Percentiles rank a stretch among this genome's conserved stretches.
These are phyloP conservation scores for Harpalus rubripes DNA, from an alignment of 2,888 invertebrate genomes.

Conservation along the genomic window DNA sequence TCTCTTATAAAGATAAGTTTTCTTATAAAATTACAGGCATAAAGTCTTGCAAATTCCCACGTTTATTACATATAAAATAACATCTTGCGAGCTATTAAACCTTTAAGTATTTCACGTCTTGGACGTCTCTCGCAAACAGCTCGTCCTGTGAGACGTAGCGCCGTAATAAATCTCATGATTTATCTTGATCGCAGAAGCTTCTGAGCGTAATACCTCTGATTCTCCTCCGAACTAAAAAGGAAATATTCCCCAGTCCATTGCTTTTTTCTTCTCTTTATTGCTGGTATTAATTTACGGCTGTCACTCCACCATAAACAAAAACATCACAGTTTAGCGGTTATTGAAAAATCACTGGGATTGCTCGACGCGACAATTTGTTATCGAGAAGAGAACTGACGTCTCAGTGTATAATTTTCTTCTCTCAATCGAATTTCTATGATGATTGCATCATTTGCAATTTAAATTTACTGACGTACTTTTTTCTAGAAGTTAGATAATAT, in stretches of 20 bases:
- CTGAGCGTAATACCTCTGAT: constrained; percentile 54
- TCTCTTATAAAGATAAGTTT: not conserved
- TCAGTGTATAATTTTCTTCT: constrained; percentile 37
- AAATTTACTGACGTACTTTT: constrained; percentile 44
- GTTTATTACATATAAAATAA: not conserved
- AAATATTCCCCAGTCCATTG: constrained; percentile 25
- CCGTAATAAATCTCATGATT: constrained; percentile 58
- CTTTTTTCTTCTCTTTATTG: constrained; percentile 20
- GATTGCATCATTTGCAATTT: constrained; percentile 45
- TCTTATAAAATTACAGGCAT: not conserved
- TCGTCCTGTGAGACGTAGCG: not conserved
- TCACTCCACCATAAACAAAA: constrained; percentile 43
- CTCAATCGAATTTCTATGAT: constrained; percentile 14
- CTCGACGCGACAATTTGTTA: constrained; percentile 31
- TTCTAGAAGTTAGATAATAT: constrained; percentile 37
- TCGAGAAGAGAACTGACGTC: constrained; percentile 23
- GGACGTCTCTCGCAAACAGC: not conserved
- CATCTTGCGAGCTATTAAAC: not conserved
- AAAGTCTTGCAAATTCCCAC: not conserved
- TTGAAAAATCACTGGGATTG: constrained; percentile 28
- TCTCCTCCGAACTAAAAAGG: constrained; percentile 41
- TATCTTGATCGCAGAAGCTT: constrained; percentile 57
- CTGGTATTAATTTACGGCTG: constrained; percentile 34
- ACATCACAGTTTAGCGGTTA: constrained; percentile 28
- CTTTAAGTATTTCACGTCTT: not conserved